Percentiles rank a stretch among this genome's conserved stretches.
Conservation (phyloP, 2,113 vertebrate genomes). For the Cottus gobio region DNA sequence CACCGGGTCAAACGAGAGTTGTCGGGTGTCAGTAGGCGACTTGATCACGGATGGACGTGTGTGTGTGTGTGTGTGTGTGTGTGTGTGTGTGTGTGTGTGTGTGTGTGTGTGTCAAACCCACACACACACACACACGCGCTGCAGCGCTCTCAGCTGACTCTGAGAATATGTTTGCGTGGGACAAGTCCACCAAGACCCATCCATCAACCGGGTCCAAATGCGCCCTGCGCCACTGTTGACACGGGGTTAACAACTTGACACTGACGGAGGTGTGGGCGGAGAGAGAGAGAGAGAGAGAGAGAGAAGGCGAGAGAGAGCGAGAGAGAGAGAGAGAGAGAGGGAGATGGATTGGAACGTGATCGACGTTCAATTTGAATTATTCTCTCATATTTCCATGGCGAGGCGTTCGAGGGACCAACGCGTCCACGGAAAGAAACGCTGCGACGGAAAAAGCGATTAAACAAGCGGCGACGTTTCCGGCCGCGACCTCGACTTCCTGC, state of each 20-base stretch:
- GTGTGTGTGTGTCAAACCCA: no score
- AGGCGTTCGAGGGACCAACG: not conserved
- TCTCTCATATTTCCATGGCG: constrained; percentile 71
- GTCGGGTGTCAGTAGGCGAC: constrained; percentile 61
- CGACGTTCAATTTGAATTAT: constrained; percentile 80
- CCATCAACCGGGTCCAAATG: constrained; percentile 83
- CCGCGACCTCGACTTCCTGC: constrained; percentile 44
- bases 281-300: constrained; percentile 69
- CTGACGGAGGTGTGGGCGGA: constrained; percentile 82
- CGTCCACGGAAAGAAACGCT: constrained; percentile 3
- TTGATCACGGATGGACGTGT: not conserved
- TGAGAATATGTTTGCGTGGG: constrained; percentile 83
- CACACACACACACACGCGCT: constrained; percentile 50
- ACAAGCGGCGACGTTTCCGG: constrained; percentile 26
- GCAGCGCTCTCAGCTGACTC: constrained; percentile 82
- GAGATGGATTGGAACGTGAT: constrained; percentile 77
- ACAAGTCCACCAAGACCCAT: constrained; percentile 86
- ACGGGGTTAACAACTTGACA: constrained; percentile 89
- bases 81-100: constrained; percentile 44
- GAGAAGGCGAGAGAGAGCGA: constrained; percentile 64
- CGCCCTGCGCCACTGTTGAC: constrained; percentile 83
- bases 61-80: constrained; percentile 54
- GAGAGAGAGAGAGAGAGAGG: constrained; percentile 66
- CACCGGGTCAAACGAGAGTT: constrained; percentile 63
- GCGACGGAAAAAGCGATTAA: no score